A percentile compares a stretch with the other conserved stretches of the same genome.
Conservation (phyloP, 2,888 invertebrate species). For the Agrotis ipsilon region DNA sequence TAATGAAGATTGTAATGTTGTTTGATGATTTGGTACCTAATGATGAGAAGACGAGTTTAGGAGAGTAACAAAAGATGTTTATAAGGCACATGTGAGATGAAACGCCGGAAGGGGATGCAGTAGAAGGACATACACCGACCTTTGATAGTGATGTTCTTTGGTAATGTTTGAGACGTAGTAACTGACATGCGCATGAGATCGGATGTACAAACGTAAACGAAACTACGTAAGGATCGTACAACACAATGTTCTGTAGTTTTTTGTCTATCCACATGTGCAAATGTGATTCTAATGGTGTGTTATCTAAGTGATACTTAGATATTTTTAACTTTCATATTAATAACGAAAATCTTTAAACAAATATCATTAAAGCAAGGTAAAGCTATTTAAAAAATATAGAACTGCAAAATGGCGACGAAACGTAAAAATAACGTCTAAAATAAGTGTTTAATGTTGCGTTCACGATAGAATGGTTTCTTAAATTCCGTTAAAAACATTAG, state of each 20-base stretch:
- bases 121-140: neutral
- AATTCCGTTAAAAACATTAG: conserved; percentile 50
- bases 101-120: neutral
- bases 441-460: conserved; percentile 45
- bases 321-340: neutral
- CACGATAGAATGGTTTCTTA: conserved; percentile 45
- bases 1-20: neutral
- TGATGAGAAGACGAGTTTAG: conserved; percentile 1
- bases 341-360: neutral
- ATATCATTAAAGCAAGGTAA: neutral
- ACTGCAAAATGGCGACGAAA: conserved; percentile 2
- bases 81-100: neutral
- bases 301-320: too few relatives aligned
- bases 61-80: neutral
- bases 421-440: conserved; percentile 40
- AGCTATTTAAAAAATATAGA: conserved; percentile 26
- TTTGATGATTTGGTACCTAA: neutral
- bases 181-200: neutral
- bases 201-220: neutral
- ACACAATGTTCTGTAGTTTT: neutral
- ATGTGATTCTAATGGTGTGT: too few relatives aligned
- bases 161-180: neutral
- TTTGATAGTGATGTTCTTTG: neutral
- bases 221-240: too few relatives aligned
- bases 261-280: neutral